Evolutionary conservation across 1,140 invertebrate species (phyloP).

Genomic region (Phortica variegata): DNA sequence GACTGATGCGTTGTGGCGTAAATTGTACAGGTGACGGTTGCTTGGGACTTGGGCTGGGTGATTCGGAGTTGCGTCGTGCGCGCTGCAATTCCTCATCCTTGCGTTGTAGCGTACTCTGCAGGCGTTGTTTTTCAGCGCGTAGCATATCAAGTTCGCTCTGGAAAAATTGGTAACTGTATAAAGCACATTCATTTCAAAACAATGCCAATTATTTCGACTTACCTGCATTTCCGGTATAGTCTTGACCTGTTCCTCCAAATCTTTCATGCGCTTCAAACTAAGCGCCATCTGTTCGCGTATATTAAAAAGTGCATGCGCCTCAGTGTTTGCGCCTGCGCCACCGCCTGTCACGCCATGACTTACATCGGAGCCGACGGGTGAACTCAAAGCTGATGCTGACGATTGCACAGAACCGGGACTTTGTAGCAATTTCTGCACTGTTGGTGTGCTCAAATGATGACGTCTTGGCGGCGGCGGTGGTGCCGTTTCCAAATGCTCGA

Average conservation of each 20-base stretch:
- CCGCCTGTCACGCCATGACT: no score
- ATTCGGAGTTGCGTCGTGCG: constrained; percentile 46
- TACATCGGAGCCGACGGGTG: not conserved
- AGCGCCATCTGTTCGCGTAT: constrained; percentile 66
- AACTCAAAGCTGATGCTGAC: constrained; percentile 25
- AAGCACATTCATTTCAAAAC: not conserved
- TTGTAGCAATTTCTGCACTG: constrained; percentile 13
- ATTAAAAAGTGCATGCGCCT: constrained; percentile 44
- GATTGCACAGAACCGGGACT: constrained; percentile 27
- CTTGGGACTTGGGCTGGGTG: constrained; percentile 39
- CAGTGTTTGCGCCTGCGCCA: constrained; percentile 22
- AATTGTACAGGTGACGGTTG: constrained; percentile 40
- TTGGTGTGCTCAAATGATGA: constrained; percentile 27
- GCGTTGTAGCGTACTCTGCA: constrained; percentile 65
- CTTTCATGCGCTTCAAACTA: constrained; percentile 74
- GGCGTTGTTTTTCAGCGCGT: constrained; percentile 72
- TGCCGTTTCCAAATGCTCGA: constrained; percentile 36
- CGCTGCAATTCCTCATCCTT: constrained; percentile 57
- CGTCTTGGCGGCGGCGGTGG: constrained; percentile 43
- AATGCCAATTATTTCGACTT: constrained; percentile 25
- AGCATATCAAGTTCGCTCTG: constrained; percentile 70
- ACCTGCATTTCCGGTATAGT: constrained; percentile 80
- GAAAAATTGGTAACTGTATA: not conserved
- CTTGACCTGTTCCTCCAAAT: constrained; percentile 84
- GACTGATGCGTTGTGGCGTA: constrained; percentile 49